phyloP scores from a whole-genome alignment of 2,113 vertebrate species.

The Lethenteron reissneri region DNA sequence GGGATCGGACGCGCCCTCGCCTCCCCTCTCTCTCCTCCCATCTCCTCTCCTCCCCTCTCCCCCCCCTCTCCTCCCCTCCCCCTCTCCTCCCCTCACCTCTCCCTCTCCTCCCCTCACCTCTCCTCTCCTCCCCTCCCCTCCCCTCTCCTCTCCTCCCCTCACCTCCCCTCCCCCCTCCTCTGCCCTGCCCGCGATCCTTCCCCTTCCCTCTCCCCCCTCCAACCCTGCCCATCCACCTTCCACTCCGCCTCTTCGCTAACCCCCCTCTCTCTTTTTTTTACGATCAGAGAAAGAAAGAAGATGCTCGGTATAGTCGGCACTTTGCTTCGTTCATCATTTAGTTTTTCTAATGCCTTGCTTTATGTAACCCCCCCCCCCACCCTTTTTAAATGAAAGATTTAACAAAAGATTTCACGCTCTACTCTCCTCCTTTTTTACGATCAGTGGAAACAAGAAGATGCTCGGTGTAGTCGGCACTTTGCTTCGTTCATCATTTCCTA shows the following conservation, averaged over 20 bases:
- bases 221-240: not conserved
- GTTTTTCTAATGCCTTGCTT: too few species aligned
- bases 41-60: not conserved
- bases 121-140: not conserved
- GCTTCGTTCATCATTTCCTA: too few species aligned
- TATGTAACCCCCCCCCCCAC: too few species aligned
- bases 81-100: not conserved
- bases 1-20: not conserved
- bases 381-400: too few species aligned
- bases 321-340: too few species aligned
- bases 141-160: not conserved
- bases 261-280: not conserved
- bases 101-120: not conserved
- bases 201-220: not conserved
- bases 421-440: too few species aligned
- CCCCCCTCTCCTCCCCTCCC: not conserved
- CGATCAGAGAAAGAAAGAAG: too few species aligned
- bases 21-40: not conserved
- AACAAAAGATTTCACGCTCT: too few species aligned
- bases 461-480: too few species aligned
- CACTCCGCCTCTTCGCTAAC: not conserved
- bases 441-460: too few species aligned
- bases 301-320: too few species aligned
- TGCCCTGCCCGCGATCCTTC: not conserved
- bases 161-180: not conserved